These are phyloP conservation scores for Oxyura jamaicensis DNA, from an alignment of 2,113 vertebrate genomes.

Conservation along the genomic window DNA sequence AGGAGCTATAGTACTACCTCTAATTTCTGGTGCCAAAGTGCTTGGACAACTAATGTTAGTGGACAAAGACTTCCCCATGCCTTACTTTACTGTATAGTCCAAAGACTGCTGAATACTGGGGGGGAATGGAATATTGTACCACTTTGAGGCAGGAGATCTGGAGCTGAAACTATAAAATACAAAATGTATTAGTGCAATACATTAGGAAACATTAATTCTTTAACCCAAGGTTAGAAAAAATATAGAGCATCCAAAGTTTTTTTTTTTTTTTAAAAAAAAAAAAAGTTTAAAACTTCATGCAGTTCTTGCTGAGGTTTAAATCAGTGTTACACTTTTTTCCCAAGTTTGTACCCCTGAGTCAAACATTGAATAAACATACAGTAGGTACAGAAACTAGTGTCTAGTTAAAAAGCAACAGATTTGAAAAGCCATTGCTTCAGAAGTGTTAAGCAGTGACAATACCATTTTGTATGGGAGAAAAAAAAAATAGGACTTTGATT, in stretches of 20 bases:
- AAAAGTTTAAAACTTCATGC: conserved; percentile 15
- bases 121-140: conserved; percentile 2
- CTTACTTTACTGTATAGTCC: conserved; percentile 15
- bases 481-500: not conserved
- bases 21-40: not conserved
- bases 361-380: conserved; percentile 73
- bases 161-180: conserved; percentile 33
- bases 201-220: conserved; percentile 19
- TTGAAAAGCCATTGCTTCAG: conserved; percentile 23
- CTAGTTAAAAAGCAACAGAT: conserved; percentile 60
- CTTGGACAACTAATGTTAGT: not conserved
- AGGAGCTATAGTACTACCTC: not conserved
- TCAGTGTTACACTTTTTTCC: conserved; percentile 74
- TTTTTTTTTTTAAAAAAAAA: not conserved
- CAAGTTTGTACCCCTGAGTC: conserved; percentile 81
- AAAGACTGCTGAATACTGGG: not conserved
- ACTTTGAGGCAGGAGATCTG: conserved; percentile 4
- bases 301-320: conserved; percentile 64
- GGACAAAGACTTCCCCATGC: not conserved
- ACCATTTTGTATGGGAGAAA: not conserved
- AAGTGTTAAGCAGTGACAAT: conserved; percentile 41
- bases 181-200: conserved; percentile 60
- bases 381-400: conserved; percentile 74
- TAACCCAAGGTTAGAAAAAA: conserved; percentile 45
- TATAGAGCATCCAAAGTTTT: not conserved